Percentiles rank a stretch among this genome's conserved stretches.
Evolutionary conservation across 2,113 vertebrate species (phyloP).

Genomic region (Oxyura jamaicensis): DNA sequence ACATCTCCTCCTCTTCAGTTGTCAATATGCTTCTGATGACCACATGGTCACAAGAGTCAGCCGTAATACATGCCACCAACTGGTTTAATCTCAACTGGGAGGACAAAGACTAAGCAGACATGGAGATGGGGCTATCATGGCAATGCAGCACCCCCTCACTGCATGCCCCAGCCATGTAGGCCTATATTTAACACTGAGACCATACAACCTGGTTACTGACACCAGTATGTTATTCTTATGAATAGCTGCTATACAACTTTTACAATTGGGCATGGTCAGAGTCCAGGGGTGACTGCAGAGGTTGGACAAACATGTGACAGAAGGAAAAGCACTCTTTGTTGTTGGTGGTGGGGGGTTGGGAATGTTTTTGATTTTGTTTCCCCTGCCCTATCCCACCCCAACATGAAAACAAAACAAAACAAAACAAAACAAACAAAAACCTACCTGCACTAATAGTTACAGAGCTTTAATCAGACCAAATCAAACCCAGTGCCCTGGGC

Average conservation of each 20-base stretch:
- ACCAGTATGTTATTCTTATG: background rate
- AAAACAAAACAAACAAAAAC: background rate
- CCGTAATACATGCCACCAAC: background rate
- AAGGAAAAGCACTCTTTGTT: background rate
- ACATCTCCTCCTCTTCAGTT: background rate
- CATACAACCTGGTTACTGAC: background rate
- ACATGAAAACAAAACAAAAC: background rate
- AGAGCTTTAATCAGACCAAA: background rate
- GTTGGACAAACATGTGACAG: background rate
- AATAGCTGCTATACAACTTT: background rate
- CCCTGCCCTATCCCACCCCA: background rate
- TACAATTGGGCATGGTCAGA: background rate
- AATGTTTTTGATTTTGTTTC: background rate
- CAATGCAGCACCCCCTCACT: background rate
- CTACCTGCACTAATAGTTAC: background rate
- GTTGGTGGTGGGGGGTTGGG: accelerated
- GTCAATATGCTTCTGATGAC: background rate
- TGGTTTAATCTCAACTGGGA: background rate
- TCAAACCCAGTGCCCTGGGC: background rate
- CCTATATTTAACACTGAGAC: background rate
- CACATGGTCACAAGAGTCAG: background rate
- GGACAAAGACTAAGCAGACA: background rate
- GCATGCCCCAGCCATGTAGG: background rate
- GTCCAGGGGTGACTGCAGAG: background rate
- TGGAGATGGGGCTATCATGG: background rate